These are phyloP conservation scores for Dermolepida albohirtum DNA, from an alignment of 2,888 invertebrate genomes.

Conservation along the genomic window DNA sequence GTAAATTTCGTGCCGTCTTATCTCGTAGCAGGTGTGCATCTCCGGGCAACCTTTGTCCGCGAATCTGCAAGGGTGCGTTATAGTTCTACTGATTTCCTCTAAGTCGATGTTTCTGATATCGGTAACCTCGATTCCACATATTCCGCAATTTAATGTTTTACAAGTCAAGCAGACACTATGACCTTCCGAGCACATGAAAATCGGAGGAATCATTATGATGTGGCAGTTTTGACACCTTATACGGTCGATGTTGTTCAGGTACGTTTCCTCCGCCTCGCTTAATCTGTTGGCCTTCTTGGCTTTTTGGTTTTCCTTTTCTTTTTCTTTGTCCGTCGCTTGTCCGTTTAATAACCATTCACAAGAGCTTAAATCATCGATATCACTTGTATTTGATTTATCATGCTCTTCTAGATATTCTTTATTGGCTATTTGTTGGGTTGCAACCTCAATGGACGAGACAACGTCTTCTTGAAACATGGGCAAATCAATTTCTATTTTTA, in stretches of 20 bases:
- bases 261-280: conserved; percentile 26
- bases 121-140: conserved; percentile 40
- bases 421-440: conserved; percentile 25
- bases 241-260: conserved; percentile 30
- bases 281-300: background rate
- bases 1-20: conserved; percentile 45
- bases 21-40: conserved; percentile 31
- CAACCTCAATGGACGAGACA: conserved; percentile 16
- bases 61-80: conserved; percentile 45
- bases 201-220: conserved; percentile 42
- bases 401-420: conserved; percentile 31
- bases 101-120: conserved; percentile 43
- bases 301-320: background rate
- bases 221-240: conserved; percentile 41
- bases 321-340: background rate
- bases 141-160: conserved; percentile 38
- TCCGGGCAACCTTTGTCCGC: conserved; percentile 43
- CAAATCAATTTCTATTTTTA: conserved; percentile 7
- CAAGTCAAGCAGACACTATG: conserved; percentile 43
- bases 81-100: conserved; percentile 44
- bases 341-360: conserved; percentile 19
- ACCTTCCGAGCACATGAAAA: conserved; percentile 42
- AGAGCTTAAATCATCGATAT: conserved; percentile 8
- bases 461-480: conserved; percentile 27
- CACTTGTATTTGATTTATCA: background rate